Evolutionary conservation across 1,140 invertebrate genomes (phyloP), one percentile per base, ranked within the genome.

Genomic region (Episyrphus balteatus): DNA sequence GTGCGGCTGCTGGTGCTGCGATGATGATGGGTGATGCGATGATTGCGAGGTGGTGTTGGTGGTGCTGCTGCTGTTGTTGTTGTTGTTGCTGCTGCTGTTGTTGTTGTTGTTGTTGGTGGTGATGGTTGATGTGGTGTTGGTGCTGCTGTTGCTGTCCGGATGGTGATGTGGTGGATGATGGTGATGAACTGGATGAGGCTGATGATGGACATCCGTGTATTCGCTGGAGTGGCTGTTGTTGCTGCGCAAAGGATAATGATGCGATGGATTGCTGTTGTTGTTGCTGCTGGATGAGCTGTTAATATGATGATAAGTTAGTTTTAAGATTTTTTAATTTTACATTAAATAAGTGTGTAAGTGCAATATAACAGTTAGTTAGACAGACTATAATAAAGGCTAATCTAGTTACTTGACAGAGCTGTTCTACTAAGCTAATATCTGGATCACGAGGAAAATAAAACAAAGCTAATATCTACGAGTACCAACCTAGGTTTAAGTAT

Each of bases 1-100:
- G 69, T 77, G 62, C 58, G 58, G 72, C 65, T 73, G 71, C 65
- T 74, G 71, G 62, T 76, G 75, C 70, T 75, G 74, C 61, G 74
- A 48, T 51, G 52, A 41, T 40, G 51, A n/a, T 31, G 34, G 46
- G 12, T 48, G 46, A 36, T 43, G 51, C 54, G 62, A 72, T 73
- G 71, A 73, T 69, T 73, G 76, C 73, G 73, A 70, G 73, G 63
- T 68, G 70, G 61, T 61, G 64, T 46, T 55, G 54, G 37, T 52
- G 51, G 50, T 61, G 63, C 51, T 66, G 52, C 41, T 49, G 53
- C 45, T 48, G 57, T 33, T 59, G 55, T 15, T 57, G 49, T 42
- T 46, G 48, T 38, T 56, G 55, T 7, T 57, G 55, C 1, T 58
- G 55, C 7, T 55, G 56, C 18, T 50, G 50, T 12, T 52, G 52